phyloP scores from a whole-genome alignment of 2,797 vertebrate genomes.

The Crypturellus tataupa region DNA sequence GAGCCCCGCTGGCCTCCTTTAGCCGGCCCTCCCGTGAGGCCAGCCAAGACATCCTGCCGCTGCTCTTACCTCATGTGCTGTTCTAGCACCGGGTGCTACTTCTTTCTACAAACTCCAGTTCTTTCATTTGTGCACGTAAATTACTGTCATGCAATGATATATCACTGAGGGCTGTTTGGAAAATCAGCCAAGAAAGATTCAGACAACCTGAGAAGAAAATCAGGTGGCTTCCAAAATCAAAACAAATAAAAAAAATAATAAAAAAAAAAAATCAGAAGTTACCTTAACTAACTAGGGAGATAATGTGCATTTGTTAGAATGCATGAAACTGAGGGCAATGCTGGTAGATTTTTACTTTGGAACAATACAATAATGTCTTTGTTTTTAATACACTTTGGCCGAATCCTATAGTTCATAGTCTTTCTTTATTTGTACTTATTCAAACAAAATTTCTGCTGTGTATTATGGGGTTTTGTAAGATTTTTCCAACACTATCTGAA shows the following conservation, averaged over 20 bases:
- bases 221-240: not conserved
- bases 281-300: not conserved
- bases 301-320: not conserved
- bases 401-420: not conserved
- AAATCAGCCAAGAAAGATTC: not conserved
- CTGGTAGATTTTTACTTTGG: not conserved
- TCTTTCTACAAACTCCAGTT: not conserved
- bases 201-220: not conserved
- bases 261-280: no score
- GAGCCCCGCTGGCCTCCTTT: not conserved
- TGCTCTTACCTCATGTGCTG: not conserved
- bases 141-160: not conserved
- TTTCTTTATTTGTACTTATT: not conserved
- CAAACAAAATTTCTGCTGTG: not conserved
- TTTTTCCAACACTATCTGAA: not conserved
- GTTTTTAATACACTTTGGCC: not conserved
- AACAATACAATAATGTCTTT: not conserved
- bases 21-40: not conserved
- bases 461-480: not conserved
- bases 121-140: slow-evolving; percentile 9
- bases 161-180: not conserved
- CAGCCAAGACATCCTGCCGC: slow-evolving; percentile 8
- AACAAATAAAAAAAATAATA: no score
- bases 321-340: not conserved
- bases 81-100: not conserved